Base-by-base conservation (phyloP, 1,140 invertebrate species). In the Calliopsis andreniformis region DNA sequence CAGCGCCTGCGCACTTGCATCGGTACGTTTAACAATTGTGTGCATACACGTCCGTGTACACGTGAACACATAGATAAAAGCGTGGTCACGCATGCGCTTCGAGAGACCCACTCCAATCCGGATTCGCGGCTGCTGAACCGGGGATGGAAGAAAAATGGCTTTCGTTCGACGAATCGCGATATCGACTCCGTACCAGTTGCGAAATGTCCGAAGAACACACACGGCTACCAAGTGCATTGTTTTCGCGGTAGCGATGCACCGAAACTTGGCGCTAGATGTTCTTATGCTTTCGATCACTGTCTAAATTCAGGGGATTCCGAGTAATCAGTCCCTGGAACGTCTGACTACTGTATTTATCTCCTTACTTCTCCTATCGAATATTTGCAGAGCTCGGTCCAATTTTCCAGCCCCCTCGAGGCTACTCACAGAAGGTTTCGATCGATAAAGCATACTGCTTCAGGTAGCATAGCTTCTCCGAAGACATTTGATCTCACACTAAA, bases 121-220 rank as follows among this genome's bases (percentile, higher is more conserved):
- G 66, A 82, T 82, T 73, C 73, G 49, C 78, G 59, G 53, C 56
- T 63, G 58, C 20, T 23, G 63, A 20, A 14, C 80, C 43, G 72
- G 63, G 51, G 59, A 82, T 64, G 82, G 68, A 68, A 71, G 73
- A 79, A 84, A 82, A 77, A 82, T 77, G 83, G 80, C 83, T 69
- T 75, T 82, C 76, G 70, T 73, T 45, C 66, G 28, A 25, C 55
- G 71, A 62, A 78, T 75, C 47, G 45, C 67, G 25, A 59, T 59
- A 59, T 55, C 64, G 42, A 78, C 51, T 58, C 2, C n/a, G 20
- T 35, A 16, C 32, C 56, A 39, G 56, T 56, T 32, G 32, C 45
- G 51, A 45, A 67, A 42, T 14, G 42, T 23, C 28, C 63, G 63
- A 20, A 18, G 2, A 20, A 16, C 45, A 1, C 56, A 14, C 30